Conservation (phyloP, 1,140 invertebrate genomes). For the Oppia nitens region DNA sequence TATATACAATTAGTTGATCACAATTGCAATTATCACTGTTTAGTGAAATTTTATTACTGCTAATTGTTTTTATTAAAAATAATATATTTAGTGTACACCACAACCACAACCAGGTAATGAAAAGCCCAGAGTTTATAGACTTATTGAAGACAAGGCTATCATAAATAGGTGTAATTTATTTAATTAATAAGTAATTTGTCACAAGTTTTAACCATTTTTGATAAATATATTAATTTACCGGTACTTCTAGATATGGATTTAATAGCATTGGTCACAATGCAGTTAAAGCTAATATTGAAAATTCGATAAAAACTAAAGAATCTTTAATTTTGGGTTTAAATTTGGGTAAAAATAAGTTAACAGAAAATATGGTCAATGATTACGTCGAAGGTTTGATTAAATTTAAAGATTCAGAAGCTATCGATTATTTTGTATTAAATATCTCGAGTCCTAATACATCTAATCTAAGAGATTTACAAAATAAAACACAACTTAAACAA, state of each 20-base stretch:
- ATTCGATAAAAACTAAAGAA: neutral
- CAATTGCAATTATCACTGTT: neutral
- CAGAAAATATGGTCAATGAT: conserved; percentile 52
- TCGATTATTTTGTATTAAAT: conserved; percentile 80
- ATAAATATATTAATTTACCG: neutral
- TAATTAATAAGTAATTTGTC: neutral
- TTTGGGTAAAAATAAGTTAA: conserved; percentile 85
- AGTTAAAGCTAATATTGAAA: conserved; percentile 42
- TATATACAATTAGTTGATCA: neutral
- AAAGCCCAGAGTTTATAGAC: conserved; percentile 75
- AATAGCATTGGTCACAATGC: conserved; percentile 79
- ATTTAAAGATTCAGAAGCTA: conserved; percentile 44
- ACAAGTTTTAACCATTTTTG: neutral
- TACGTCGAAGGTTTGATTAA: conserved; percentile 58
- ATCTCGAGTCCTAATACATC: conserved; percentile 87
- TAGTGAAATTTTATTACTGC: too few relatives aligned
- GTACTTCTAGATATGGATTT: conserved; percentile 55
- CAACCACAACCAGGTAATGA: conserved; percentile 75
- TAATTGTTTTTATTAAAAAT: too few relatives aligned
- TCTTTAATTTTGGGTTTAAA: conserved; percentile 55
- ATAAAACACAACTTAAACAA: conserved; percentile 49
- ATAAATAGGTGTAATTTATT: conserved; percentile 93
- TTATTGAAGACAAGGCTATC: conserved; percentile 64
- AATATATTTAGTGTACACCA: conserved; percentile 49
- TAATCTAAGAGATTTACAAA: conserved; percentile 67